Evolutionary conservation across 2,888 invertebrate species (phyloP).

Genomic region (Calameuta idolon): DNA sequence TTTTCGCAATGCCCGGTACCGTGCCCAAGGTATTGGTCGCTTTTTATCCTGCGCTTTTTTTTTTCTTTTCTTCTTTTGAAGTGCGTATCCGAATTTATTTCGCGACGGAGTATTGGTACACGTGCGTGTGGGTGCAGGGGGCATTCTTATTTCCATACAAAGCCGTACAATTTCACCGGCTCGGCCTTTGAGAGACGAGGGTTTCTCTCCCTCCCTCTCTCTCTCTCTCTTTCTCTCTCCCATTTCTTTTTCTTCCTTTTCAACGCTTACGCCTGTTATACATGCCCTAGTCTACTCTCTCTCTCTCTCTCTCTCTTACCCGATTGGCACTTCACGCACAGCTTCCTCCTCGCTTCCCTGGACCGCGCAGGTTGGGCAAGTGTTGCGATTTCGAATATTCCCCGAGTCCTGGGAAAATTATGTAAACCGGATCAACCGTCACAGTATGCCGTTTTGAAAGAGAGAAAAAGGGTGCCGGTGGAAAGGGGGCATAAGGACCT

Average conservation of each 20-base stretch:
- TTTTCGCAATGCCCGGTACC: slow-evolving; percentile 42
- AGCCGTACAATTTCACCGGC: slow-evolving; percentile 57
- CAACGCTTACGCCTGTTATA: slow-evolving; percentile 2
- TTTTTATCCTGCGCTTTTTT: slow-evolving; percentile 15
- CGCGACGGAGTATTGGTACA: slow-evolving; percentile 30
- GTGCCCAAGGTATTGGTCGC: slow-evolving; percentile 19
- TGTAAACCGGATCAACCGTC: slow-evolving; percentile 46
- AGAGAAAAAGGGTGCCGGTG: slow-evolving; percentile 3
- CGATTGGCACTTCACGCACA: slow-evolving; percentile 11
- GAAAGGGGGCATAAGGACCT: no score
- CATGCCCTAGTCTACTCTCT: no score
- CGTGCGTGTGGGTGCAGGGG: slow-evolving; percentile 40
- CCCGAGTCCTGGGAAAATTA: slow-evolving; percentile 50
- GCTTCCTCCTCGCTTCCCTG: slow-evolving; percentile 23
- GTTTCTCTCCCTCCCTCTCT: slow-evolving; percentile 17
- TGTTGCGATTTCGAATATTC: slow-evolving; percentile 53
- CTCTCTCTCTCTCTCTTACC: slow-evolving; percentile 21
- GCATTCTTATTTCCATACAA: slow-evolving; percentile 62
- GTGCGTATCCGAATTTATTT: slow-evolving; percentile 51
- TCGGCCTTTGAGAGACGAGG: slow-evolving; percentile 52
- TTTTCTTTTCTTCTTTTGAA: slow-evolving; percentile 42
- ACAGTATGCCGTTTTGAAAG: slow-evolving; percentile 11
- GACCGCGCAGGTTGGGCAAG: slow-evolving; percentile 43
- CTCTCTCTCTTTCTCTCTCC: slow-evolving; percentile 16
- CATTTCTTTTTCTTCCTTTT: slow-evolving; percentile 16